Conservation (phyloP, 2,797 vertebrate species). For the Protonibea diacanthus region DNA sequence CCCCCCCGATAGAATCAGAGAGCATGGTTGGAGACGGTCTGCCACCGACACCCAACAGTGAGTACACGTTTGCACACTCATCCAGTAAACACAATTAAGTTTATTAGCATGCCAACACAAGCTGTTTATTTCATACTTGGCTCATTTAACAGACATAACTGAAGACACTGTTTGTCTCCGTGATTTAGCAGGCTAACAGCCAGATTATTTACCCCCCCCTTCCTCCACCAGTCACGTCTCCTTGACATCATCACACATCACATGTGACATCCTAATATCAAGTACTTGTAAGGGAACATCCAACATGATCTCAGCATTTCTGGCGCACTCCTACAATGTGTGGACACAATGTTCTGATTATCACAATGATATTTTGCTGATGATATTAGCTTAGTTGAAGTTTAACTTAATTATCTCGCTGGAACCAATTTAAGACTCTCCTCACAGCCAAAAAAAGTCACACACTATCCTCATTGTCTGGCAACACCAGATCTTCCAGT, state of each 20-base stretch:
- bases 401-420: constrained; percentile 2
- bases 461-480: constrained; percentile 12
- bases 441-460: constrained; percentile 17
- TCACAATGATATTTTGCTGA: constrained; percentile 3
- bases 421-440: neutral
- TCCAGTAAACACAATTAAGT: constrained; percentile 19
- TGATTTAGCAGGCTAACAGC: constrained; percentile 2
- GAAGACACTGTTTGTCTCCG: neutral
- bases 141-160: constrained; percentile 26
- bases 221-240: constrained; percentile 15
- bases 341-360: constrained; percentile 27
- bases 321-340: constrained; percentile 1
- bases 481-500: constrained; percentile 23
- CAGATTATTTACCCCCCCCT: constrained; percentile 8
- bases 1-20: constrained; percentile 89
- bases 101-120: constrained; percentile 39
- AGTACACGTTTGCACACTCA: constrained; percentile 79
- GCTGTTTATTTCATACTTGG: constrained; percentile 31
- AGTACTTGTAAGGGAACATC: constrained; percentile 15
- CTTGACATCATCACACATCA: neutral
- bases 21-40: constrained; percentile 90
- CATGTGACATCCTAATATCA: constrained; percentile 23
- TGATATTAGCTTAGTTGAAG: constrained; percentile 6
- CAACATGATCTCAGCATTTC: constrained; percentile 7
- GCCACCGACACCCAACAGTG: constrained; percentile 91